Conservation (phyloP, 2,797 vertebrate species). For the Chaunax sp. region DNA sequence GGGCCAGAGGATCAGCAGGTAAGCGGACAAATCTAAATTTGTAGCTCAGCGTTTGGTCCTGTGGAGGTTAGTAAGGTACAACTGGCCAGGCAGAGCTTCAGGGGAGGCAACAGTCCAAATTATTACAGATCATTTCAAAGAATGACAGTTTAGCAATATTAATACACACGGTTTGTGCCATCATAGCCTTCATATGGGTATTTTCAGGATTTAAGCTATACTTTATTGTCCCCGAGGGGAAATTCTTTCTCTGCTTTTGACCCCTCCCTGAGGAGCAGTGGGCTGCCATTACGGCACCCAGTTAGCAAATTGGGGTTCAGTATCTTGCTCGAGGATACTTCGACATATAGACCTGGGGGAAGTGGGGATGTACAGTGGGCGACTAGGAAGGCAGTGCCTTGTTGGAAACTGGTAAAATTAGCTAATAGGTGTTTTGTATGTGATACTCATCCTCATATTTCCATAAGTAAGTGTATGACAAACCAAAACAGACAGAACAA, state of each 20-base stretch:
- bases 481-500: neutral
- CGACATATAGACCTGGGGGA: too few species aligned
- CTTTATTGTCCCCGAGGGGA: too few species aligned
- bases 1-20: conserved; percentile 13
- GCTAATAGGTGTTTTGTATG: neutral
- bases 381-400: neutral
- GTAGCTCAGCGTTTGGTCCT: neutral
- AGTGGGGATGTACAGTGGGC: too few species aligned
- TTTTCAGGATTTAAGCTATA: neutral
- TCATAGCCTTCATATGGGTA: neutral
- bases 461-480: neutral
- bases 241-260: too few species aligned
- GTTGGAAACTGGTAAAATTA: neutral
- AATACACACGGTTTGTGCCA: too few species aligned
- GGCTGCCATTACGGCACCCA: too few species aligned
- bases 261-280: too few species aligned
- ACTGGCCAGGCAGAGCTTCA: neutral
- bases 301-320: too few species aligned
- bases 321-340: too few species aligned
- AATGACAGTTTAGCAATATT: too few species aligned
- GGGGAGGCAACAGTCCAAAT: neutral
- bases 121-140: too few species aligned
- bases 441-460: neutral
- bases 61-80: conserved; percentile 1
- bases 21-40: conserved; percentile 5